phyloP scores from a whole-genome alignment of 1,140 invertebrate genomes.

The Maniola jurtina region DNA sequence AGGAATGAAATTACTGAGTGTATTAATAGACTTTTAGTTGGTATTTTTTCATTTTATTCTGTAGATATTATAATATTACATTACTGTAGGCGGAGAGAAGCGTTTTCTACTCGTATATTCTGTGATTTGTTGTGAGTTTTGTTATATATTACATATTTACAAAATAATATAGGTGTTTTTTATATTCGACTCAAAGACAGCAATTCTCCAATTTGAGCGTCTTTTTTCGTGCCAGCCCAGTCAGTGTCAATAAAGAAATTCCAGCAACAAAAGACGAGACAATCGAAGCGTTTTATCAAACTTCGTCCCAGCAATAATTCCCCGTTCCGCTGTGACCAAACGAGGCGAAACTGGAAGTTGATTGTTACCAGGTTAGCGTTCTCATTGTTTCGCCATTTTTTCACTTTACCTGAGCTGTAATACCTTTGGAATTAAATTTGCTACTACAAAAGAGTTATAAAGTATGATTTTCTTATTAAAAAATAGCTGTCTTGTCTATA shows the following conservation, averaged over 20 bases:
- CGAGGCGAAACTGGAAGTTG: neutral
- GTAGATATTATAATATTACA: too few species aligned
- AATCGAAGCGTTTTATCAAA: neutral
- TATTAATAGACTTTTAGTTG: too few species aligned
- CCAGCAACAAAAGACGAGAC: neutral
- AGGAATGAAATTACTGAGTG: too few species aligned
- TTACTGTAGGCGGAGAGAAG: too few species aligned
- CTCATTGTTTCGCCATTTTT: neutral
- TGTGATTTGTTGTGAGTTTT: too few species aligned
- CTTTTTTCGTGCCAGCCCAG: neutral
- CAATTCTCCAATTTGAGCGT: neutral
- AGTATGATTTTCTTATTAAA: too few species aligned
- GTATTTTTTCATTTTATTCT: too few species aligned
- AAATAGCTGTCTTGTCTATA: too few species aligned
- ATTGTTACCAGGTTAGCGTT: neutral
- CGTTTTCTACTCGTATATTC: too few species aligned
- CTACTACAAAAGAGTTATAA: neutral
- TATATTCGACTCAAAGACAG: neutral
- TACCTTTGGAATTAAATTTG: neutral
- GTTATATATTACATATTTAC: too few species aligned
- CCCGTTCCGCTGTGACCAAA: neutral
- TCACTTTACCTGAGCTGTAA: neutral
- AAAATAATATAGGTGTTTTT: neutral
- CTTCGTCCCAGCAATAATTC: neutral
- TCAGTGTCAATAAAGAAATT: neutral